These are phyloP conservation scores for Passer montanus DNA, from an alignment of 2,113 vertebrate genomes.

Conservation along the genomic window DNA sequence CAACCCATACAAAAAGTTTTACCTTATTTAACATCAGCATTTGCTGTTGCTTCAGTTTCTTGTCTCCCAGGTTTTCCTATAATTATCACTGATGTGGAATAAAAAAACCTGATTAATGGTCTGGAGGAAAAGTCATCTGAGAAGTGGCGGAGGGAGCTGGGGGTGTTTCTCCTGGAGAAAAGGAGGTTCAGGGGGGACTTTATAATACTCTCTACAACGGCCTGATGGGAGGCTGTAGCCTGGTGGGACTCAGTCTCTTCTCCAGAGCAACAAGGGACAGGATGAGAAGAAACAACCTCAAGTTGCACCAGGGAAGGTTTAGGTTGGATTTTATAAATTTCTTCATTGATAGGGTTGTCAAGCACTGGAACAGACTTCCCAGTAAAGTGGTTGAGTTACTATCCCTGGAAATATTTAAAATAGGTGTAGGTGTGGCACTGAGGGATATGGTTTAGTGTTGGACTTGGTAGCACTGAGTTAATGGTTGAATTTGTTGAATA, in stretches of 20 bases:
- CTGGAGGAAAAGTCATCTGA: neutral
- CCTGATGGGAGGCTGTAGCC: neutral
- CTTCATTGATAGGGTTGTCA: neutral
- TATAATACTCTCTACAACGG: rapidly evolving
- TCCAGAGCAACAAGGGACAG: neutral
- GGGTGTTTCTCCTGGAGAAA: neutral
- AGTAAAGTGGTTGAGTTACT: neutral
- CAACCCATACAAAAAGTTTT: neutral
- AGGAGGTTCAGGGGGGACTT: neutral
- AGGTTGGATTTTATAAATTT: neutral
- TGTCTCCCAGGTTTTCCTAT: neutral
- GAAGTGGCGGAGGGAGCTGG: neutral
- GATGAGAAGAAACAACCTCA: neutral
- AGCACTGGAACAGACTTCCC: neutral
- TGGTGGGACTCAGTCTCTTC: neutral
- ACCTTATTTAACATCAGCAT: neutral
- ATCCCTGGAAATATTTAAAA: neutral
- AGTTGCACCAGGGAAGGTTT: neutral
- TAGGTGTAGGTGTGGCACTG: neutral
- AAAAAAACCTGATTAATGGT: neutral
- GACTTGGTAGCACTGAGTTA: neutral
- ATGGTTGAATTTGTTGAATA: neutral
- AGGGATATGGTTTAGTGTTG: neutral
- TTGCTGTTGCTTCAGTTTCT: neutral
- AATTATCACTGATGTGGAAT: neutral